phyloP scores from a whole-genome alignment of 2,888 invertebrate species.

The Ophion ellenae region DNA sequence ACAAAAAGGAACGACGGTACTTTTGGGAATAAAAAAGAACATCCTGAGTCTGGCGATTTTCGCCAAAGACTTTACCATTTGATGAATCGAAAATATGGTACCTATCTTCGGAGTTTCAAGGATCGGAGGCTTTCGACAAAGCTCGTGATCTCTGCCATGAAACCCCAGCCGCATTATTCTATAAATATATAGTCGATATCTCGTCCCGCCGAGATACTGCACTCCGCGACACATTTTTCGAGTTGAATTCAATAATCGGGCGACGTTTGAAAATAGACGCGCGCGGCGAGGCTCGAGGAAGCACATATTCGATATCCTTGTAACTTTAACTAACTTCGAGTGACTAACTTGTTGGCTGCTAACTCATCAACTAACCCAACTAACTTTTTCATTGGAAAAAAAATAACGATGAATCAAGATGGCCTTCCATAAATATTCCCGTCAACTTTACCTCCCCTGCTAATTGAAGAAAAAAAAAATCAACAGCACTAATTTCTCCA shows the following conservation, averaged over 20 bases:
- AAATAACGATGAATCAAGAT: neutral
- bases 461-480: neutral
- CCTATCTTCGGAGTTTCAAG: no score
- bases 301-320: neutral
- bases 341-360: neutral
- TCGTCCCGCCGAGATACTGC: neutral
- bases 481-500: neutral
- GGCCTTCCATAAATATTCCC: neutral
- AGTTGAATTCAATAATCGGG: neutral
- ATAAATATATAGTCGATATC: conserved; percentile 11
- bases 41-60: neutral
- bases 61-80: neutral
- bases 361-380: neutral
- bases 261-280: neutral
- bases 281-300: neutral
- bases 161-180: neutral
- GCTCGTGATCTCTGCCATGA: neutral
- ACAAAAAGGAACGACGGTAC: neutral
- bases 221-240: conserved; percentile 1
- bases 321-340: neutral
- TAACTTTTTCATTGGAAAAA: neutral
- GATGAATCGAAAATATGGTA: no score
- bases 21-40: neutral
- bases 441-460: neutral
- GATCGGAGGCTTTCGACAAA: neutral